Conservation (phyloP, 2,797 vertebrate species). For the Cuculus canorus region DNA sequence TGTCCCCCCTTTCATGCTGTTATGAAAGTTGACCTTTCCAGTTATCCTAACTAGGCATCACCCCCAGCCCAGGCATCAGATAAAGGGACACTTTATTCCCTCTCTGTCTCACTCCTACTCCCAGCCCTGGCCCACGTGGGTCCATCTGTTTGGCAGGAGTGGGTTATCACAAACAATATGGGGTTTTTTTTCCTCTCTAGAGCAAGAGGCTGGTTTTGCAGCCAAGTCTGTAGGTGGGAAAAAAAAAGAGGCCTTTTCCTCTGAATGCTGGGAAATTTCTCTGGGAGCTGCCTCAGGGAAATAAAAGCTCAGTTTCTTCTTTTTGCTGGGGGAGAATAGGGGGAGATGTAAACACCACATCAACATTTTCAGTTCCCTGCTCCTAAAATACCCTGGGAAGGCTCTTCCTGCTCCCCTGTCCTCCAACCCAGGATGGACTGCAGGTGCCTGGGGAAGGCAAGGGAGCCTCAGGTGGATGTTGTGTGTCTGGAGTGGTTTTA, state of each 20-base stretch:
- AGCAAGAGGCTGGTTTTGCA: neutral
- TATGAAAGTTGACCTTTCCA: slow-evolving; percentile 54
- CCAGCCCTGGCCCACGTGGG: neutral
- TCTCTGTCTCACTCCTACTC: neutral
- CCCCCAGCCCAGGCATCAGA: neutral
- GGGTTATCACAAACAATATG: slow-evolving; percentile 13
- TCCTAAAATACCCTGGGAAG: neutral
- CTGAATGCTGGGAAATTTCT: neutral
- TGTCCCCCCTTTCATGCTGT: neutral
- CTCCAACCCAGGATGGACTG: neutral
- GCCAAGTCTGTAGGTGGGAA: slow-evolving; percentile 40
- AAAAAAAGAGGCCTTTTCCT: neutral
- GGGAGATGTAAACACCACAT: neutral
- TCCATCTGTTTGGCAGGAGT: neutral
- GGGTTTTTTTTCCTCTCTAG: neutral
- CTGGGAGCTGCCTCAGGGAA: neutral
- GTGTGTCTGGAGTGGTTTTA: neutral
- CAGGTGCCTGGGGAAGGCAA: neutral
- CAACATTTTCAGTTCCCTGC: neutral
- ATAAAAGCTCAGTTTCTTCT: neutral
- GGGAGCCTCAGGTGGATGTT: neutral
- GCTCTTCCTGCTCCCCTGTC: neutral
- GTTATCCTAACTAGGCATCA: slow-evolving; percentile 32
- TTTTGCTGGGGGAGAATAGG: neutral
- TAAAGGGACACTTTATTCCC: slow-evolving; percentile 66